These are phyloP conservation scores for Melipona quadrifasciata DNA, from an alignment of 1,140 invertebrate genomes.

Conservation along the genomic window DNA sequence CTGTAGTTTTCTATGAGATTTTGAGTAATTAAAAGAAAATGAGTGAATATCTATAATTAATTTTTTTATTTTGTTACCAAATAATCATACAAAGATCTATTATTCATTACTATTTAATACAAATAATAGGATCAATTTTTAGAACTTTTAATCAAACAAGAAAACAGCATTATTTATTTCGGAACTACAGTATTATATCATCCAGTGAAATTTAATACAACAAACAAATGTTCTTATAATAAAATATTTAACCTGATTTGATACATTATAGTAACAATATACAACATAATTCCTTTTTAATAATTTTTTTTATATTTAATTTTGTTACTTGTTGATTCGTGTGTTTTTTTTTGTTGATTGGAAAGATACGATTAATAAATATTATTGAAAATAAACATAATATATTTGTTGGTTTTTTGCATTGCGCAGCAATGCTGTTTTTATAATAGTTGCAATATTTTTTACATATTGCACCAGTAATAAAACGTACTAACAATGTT, in stretches of 20 bases:
- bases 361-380: constrained; percentile 44
- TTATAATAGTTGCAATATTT: constrained; percentile 70
- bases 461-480: constrained; percentile 67
- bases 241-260: constrained; percentile 7
- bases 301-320: not conserved
- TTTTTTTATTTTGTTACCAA: not conserved
- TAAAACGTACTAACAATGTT: constrained; percentile 70
- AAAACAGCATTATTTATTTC: not conserved
- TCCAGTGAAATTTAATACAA: not conserved
- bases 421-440: constrained; percentile 73
- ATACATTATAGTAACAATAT: constrained; percentile 6
- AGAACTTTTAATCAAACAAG: not conserved
- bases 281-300: constrained; percentile 3
- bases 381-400: constrained; percentile 55
- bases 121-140: not conserved
- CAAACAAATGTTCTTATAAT: not conserved
- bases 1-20: not conserved
- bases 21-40: not conserved
- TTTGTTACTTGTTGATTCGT: constrained; percentile 1
- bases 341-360: not conserved
- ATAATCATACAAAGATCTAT: not conserved
- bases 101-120: not conserved
- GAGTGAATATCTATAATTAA: not conserved
- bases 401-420: constrained; percentile 59
- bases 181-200: not conserved